These are phyloP conservation scores for Neoitamus cyanurus DNA, from an alignment of 2,888 invertebrate genomes.

Conservation along the genomic window DNA sequence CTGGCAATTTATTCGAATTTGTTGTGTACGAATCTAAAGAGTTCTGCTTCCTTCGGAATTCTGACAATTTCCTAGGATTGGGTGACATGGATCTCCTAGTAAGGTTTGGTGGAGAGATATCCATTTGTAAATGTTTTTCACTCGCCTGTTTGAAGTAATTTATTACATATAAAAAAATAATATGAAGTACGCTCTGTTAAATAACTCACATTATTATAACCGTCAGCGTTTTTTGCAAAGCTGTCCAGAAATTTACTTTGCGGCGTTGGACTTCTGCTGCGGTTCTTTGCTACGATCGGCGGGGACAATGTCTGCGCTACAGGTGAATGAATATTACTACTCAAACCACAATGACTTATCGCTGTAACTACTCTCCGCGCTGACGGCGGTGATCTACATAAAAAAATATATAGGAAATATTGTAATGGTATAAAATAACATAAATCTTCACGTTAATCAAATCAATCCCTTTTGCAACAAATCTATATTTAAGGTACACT, in stretches of 20 bases:
- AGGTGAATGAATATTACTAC: slow-evolving; percentile 50
- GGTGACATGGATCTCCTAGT: slow-evolving; percentile 65
- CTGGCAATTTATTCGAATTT: background rate
- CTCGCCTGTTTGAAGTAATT: background rate
- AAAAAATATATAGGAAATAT: background rate
- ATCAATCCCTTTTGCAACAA: background rate
- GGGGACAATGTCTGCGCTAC: slow-evolving; percentile 51
- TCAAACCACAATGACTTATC: slow-evolving; percentile 32
- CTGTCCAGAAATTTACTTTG: slow-evolving; percentile 63
- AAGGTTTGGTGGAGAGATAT: slow-evolving; percentile 58
- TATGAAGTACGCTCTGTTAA: background rate
- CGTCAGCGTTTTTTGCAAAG: slow-evolving; percentile 4
- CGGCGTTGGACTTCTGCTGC: slow-evolving; percentile 69
- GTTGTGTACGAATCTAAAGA: slow-evolving; percentile 58
- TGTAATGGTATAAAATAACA: background rate
- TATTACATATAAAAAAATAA: background rate
- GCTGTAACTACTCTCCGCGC: slow-evolving; percentile 60
- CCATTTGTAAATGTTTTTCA: background rate
- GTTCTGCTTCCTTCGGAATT: slow-evolving; percentile 63
- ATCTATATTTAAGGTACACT: background rate
- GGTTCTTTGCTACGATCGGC: slow-evolving; percentile 60
- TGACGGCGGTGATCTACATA: slow-evolving; percentile 64
- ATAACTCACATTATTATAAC: slow-evolving; percentile 42
- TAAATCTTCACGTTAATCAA: background rate
- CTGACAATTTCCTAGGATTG: slow-evolving; percentile 63